These are phyloP conservation scores for Gadopsis marmoratus DNA, from an alignment of 2,797 vertebrate species.

Conservation along the genomic window DNA sequence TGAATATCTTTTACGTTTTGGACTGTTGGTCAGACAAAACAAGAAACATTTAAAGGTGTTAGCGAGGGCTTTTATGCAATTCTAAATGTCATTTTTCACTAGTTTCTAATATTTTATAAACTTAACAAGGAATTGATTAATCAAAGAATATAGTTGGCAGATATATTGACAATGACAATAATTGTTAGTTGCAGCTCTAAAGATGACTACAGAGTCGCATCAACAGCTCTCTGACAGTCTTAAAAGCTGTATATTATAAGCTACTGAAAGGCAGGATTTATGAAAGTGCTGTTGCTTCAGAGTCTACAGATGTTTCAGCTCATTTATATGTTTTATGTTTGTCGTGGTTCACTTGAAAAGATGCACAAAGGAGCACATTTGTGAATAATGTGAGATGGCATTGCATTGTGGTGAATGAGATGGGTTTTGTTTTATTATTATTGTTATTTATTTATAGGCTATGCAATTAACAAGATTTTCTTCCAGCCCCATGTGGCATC, in stretches of 20 bases:
- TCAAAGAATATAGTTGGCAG: neutral
- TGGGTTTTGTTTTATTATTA: neutral
- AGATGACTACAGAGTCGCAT: neutral
- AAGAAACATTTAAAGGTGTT: neutral
- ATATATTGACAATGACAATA: neutral
- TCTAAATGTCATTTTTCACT: neutral
- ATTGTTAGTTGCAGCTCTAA: neutral
- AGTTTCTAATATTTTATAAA: neutral
- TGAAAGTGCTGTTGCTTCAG: neutral
- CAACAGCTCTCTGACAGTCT: neutral
- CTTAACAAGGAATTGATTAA: neutral
- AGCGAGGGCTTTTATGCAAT: neutral
- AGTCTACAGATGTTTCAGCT: conserved; percentile 2
- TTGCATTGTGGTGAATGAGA: neutral
- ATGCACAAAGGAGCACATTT: neutral
- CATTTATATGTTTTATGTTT: neutral
- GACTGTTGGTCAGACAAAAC: neutral
- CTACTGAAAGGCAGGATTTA: neutral
- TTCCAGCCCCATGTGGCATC: neutral
- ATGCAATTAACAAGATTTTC: neutral
- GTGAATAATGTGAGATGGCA: neutral
- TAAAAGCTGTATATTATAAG: neutral
- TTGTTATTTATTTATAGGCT: neutral
- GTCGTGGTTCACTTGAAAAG: neutral
- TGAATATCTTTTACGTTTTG: neutral